phyloP scores from a whole-genome alignment of 2,888 invertebrate genomes.

The Amblyjoppa proteus region DNA sequence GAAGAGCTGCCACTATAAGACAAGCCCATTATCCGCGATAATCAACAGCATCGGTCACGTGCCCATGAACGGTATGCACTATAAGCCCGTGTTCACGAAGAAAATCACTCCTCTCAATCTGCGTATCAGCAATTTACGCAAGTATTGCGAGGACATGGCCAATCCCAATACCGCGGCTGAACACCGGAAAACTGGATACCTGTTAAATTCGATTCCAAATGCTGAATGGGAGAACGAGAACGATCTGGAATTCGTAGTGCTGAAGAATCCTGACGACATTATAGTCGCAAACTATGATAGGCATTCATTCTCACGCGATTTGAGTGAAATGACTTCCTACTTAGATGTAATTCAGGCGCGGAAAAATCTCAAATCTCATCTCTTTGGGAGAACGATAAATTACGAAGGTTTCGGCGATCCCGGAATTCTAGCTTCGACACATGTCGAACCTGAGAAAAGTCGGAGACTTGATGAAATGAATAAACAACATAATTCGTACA shows the following conservation, averaged over 20 bases:
- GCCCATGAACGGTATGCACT: not conserved
- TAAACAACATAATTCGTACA: not conserved
- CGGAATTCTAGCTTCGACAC: not conserved
- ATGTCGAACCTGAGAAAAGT: not conserved
- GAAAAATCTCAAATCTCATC: not conserved
- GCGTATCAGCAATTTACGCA: not conserved
- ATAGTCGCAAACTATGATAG: not conserved
- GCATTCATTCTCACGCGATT: not conserved
- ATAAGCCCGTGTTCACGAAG: not conserved
- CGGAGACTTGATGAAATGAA: not conserved
- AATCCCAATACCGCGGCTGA: not conserved
- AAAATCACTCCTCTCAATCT: not conserved
- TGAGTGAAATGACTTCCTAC: fast-evolving
- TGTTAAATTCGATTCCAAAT: not conserved
- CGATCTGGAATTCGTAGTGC: not conserved
- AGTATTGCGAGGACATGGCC: not conserved
- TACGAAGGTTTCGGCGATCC: not conserved
- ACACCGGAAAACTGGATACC: not conserved
- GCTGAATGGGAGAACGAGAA: not conserved
- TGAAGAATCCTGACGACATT: not conserved
- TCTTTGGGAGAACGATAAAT: not conserved
- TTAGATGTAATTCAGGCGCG: not conserved
- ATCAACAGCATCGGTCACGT: conserved; percentile 6
- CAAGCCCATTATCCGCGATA: not conserved
- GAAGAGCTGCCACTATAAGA: fast-evolving